phyloP scores from a whole-genome alignment of 2,113 vertebrate genomes.

The Microtus pennsylvanicus region DNA sequence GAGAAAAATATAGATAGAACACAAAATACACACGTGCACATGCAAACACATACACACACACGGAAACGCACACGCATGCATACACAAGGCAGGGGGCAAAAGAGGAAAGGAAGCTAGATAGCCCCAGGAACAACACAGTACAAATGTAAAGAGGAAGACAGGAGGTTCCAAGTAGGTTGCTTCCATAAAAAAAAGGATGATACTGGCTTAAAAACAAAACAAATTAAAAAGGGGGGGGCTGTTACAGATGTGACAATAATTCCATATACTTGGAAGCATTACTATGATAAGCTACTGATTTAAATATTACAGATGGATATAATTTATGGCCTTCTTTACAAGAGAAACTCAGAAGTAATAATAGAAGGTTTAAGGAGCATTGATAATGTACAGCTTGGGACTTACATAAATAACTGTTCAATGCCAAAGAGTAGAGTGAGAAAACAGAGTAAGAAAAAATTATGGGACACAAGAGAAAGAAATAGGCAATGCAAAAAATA shows the following conservation, averaged over 20 bases:
- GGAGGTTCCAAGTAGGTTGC: neutral
- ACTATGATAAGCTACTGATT: neutral
- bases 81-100: accelerated
- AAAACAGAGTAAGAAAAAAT: neutral
- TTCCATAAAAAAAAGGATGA: neutral
- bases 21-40: too few species aligned
- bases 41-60: neutral
- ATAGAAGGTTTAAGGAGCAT: neutral
- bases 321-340: neutral
- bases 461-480: neutral
- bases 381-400: neutral
- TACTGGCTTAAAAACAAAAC: neutral
- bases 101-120: neutral
- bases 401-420: neutral
- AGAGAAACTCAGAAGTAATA: neutral
- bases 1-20: neutral
- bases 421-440: neutral
- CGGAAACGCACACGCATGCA: neutral
- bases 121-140: neutral
- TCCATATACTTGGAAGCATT: neutral
- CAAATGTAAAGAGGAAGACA: neutral
- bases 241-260: neutral
- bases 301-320: neutral
- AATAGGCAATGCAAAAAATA: neutral
- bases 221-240: neutral